These are phyloP conservation scores for Datnioides undecimradiatus DNA, from an alignment of 2,113 vertebrate genomes.

Conservation along the genomic window DNA sequence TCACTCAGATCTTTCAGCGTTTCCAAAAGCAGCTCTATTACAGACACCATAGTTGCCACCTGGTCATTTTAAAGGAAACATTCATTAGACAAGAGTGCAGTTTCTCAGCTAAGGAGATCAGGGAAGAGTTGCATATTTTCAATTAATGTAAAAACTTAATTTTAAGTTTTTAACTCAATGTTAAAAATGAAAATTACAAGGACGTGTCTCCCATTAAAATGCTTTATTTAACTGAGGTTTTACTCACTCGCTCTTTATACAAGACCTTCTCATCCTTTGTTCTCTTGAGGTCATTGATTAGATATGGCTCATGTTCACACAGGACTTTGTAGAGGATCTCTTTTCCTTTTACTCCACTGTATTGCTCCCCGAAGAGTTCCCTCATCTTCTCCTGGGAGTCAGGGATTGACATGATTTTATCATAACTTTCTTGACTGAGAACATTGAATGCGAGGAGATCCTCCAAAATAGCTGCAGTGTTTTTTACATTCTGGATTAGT, in stretches of 20 bases:
- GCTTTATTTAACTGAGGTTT: background rate
- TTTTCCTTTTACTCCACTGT: background rate
- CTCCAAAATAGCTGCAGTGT: background rate
- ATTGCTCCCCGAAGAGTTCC: background rate
- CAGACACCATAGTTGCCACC: background rate
- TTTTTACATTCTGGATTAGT: background rate
- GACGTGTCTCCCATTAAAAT: background rate
- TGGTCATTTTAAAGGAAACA: background rate
- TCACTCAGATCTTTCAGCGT: background rate
- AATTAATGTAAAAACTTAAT: too few relatives aligned
- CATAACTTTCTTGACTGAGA: background rate
- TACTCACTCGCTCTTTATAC: background rate
- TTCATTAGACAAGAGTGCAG: background rate
- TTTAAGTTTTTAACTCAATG: too few relatives aligned
- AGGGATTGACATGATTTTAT: background rate
- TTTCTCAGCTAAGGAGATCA: background rate
- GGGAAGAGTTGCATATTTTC: too few relatives aligned
- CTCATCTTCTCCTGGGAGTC: background rate
- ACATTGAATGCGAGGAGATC: background rate
- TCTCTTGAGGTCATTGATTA: background rate
- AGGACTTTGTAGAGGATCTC: background rate
- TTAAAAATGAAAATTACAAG: background rate
- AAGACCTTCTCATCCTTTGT: too few relatives aligned
- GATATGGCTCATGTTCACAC: background rate
- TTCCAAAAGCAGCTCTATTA: conserved; percentile 13